Conservation (phyloP, 1,140 invertebrate genomes). For the Pteromalus puparum region DNA sequence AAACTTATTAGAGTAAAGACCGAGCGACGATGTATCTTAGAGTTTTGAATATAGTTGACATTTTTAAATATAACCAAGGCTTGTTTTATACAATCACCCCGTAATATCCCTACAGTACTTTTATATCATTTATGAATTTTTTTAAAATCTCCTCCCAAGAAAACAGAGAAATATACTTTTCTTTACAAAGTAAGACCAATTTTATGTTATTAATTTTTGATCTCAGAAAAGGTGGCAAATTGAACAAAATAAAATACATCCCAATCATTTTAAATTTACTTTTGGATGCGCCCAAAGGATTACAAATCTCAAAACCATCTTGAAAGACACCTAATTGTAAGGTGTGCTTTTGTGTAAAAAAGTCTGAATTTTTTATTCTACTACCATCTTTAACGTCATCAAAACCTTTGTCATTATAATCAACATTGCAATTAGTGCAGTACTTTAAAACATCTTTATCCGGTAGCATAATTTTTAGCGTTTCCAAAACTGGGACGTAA, state of each 20-base stretch:
- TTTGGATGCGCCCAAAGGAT: constrained; percentile 49
- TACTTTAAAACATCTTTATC: constrained; percentile 43
- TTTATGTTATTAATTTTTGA: constrained; percentile 34
- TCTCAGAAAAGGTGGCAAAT: constrained; percentile 43
- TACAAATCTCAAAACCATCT: constrained; percentile 54
- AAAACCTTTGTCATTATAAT: constrained; percentile 18
- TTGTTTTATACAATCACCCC: too few species aligned
- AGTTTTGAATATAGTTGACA: too few species aligned
- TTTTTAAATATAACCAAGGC: too few species aligned
- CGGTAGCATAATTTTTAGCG: constrained; percentile 42
- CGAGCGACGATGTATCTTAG: too few species aligned
- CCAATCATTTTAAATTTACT: constrained; percentile 50
- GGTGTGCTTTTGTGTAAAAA: constrained; percentile 36
- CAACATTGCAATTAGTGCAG: neutral
- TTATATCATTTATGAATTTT: constrained; percentile 44
- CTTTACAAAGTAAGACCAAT: constrained; percentile 9
- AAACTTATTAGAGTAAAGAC: too few species aligned
- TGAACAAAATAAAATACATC: constrained; percentile 48
- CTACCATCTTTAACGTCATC: constrained; percentile 50
- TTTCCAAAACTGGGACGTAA: constrained; percentile 48
- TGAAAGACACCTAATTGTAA: constrained; percentile 50
- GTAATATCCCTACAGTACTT: constrained; percentile 45
- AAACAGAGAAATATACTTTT: constrained; percentile 39
- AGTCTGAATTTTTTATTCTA: constrained; percentile 38
- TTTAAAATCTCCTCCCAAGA: constrained; percentile 45